Conservation (phyloP, 2,888 invertebrate genomes). For the Cerastoderma edule region DNA sequence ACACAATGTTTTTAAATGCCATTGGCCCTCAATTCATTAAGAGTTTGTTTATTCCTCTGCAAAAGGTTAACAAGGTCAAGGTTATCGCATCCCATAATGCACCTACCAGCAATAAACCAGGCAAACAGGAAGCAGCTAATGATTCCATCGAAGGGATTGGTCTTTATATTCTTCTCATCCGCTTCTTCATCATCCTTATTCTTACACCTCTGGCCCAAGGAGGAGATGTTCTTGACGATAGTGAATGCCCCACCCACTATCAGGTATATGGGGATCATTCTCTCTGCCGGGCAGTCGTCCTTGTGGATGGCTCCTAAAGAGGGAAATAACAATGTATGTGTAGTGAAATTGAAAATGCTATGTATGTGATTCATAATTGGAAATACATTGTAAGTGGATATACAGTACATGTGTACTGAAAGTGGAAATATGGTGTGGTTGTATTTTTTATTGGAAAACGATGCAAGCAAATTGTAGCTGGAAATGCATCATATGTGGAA, state of each 20-base stretch:
- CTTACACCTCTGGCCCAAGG: slow-evolving; percentile 86
- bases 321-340: no score
- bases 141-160: slow-evolving; percentile 74
- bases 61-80: background rate
- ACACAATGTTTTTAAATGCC: background rate
- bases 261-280: slow-evolving; percentile 89
- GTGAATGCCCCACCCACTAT: slow-evolving; percentile 88
- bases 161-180: slow-evolving; percentile 72
- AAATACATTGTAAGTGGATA: no score
- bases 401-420: no score
- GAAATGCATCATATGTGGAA: no score
- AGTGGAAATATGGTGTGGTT: no score
- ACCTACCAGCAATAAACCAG: slow-evolving; percentile 88
- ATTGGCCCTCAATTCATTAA: background rate
- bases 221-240: slow-evolving; percentile 87
- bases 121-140: slow-evolving; percentile 86
- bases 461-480: no score
- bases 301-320: slow-evolving; percentile 86
- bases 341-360: no score
- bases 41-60: background rate
- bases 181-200: slow-evolving; percentile 84
- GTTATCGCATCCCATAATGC: background rate
- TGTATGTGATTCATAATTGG: no score
- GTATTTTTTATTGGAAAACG: no score
- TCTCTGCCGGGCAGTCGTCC: slow-evolving; percentile 88